phyloP scores from a whole-genome alignment of 2,888 invertebrate species.

The Stenodema calcarata region DNA sequence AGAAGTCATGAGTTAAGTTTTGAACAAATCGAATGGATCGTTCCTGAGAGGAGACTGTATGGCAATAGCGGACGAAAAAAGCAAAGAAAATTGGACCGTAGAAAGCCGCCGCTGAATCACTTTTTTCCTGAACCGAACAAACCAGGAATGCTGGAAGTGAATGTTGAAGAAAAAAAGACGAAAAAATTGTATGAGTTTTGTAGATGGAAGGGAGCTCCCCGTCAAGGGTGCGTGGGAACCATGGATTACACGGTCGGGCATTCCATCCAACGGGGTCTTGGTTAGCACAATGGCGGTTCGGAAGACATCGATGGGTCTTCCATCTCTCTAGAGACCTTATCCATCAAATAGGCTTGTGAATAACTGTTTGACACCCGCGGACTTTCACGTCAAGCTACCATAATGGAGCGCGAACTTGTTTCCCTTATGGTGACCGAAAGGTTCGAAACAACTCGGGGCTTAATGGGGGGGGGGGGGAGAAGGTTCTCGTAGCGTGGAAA shows the following conservation, averaged over 20 bases:
- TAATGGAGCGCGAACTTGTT: neutral
- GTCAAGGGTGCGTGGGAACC: conserved; percentile 29
- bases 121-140: conserved; percentile 5
- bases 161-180: neutral
- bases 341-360: conserved; percentile 25
- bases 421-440: neutral
- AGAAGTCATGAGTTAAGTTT: too few relatives aligned
- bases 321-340: neutral
- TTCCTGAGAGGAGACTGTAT: neutral
- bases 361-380: conserved; percentile 22
- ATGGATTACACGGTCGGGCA: conserved; percentile 17
- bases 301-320: neutral
- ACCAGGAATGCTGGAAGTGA: conserved; percentile 37
- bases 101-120: neutral
- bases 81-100: neutral
- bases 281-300: neutral
- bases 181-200: conserved; percentile 13
- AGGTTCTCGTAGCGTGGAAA: neutral
- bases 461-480: too few relatives aligned
- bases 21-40: neutral
- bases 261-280: conserved; percentile 11
- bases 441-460: neutral
- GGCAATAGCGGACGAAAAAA: neutral
- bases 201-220: neutral
- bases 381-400: conserved; percentile 24